Evolutionary conservation across 2,113 vertebrate genomes (phyloP).

Genomic region (Cercocebus atys): DNA sequence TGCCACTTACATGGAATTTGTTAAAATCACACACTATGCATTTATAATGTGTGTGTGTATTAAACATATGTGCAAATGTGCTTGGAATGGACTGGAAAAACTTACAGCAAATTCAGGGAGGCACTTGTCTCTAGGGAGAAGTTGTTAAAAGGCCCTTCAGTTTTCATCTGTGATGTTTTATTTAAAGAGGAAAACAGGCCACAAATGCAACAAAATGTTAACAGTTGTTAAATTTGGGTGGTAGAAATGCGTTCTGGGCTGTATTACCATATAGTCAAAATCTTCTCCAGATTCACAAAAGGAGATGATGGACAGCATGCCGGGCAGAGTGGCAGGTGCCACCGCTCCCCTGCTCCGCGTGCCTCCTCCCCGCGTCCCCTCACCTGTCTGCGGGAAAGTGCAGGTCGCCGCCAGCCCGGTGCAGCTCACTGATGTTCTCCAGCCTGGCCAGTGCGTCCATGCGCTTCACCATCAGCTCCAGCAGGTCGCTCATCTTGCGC

Average conservation of each 20-base stretch:
- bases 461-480: conserved; percentile 95
- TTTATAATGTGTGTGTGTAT: accelerated
- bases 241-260: accelerated
- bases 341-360: accelerated
- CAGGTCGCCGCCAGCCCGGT: conserved; percentile 84
- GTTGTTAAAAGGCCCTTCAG: neutral
- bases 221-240: accelerated
- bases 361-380: accelerated
- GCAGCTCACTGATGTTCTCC: conserved; percentile 90
- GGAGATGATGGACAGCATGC: neutral
- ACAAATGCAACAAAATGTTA: accelerated
- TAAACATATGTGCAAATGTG: accelerated
- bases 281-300: no score
- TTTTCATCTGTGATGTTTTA: neutral
- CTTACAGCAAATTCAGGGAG: neutral
- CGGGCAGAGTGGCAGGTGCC: no score
- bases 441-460: conserved; percentile 93
- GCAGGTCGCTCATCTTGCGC: conserved; percentile 95
- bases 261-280: neutral
- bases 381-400: conserved; percentile 92
- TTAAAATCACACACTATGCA: accelerated
- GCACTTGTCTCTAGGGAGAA: neutral
- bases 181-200: neutral
- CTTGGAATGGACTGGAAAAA: no score
- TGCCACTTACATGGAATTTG: accelerated